A percentile compares a stretch with the other conserved stretches of the same genome.
phyloP scores from a whole-genome alignment of 2,797 vertebrate genomes.

The Paedocypris micromegethes region DNA sequence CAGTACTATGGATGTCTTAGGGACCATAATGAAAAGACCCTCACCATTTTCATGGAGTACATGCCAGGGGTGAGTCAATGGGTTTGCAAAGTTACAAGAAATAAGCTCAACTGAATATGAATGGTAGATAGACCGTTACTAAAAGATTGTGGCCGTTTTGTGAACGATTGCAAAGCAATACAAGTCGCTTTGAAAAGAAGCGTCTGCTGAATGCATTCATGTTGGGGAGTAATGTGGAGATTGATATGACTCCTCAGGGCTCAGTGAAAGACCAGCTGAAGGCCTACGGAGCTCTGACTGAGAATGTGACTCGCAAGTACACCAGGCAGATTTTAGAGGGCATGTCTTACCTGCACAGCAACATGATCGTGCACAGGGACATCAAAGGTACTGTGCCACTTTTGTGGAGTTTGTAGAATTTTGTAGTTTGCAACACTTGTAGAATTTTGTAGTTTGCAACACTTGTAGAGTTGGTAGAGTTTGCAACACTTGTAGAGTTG shows the following conservation, averaged over 20 bases:
- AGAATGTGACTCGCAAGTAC: slow-evolving; percentile 94
- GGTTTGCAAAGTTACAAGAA: too few species aligned
- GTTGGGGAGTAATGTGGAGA: background rate
- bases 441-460: background rate
- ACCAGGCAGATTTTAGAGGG: slow-evolving; percentile 95
- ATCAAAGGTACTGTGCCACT: slow-evolving; percentile 80
- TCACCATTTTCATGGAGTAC: slow-evolving; percentile 98
- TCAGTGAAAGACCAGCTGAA: slow-evolving; percentile 98
- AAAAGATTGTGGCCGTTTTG: too few species aligned
- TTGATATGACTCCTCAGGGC: slow-evolving; percentile 65
- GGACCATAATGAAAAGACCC: slow-evolving; percentile 88
- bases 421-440: background rate
- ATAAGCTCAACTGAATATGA: background rate
- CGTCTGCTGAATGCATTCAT: too few species aligned
- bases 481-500: too few species aligned
- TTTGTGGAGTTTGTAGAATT: background rate
- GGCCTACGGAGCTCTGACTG: slow-evolving; percentile 92
- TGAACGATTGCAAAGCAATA: too few species aligned
- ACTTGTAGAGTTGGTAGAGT: too few species aligned
- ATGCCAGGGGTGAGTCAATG: slow-evolving; percentile 88
- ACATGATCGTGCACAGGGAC: slow-evolving; percentile 99
- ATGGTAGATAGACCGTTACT: background rate
- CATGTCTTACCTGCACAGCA: slow-evolving; percentile 95
- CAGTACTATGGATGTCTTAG: slow-evolving; percentile 93
- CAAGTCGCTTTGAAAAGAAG: too few species aligned